Base-by-base conservation (phyloP, 2,888 invertebrate genomes). In the Colletes collaris region DNA sequence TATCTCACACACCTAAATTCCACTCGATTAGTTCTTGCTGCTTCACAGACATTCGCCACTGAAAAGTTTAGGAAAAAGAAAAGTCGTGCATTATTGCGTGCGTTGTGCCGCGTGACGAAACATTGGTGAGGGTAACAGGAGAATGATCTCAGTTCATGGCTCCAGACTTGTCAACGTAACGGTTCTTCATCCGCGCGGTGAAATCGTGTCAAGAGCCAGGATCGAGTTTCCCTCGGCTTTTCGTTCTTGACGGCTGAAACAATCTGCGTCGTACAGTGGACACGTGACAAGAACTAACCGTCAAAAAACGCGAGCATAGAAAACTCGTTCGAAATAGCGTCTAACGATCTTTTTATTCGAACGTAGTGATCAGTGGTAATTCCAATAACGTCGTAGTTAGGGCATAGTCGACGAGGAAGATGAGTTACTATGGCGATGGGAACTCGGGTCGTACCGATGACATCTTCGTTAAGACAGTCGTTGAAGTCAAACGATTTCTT, bases 401-500 rank as follows among this genome's bases (percentile, higher is more conserved):
- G 65, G 66, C 74, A 74, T 82, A 82, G 68, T 27, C 78, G 46
- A 46, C 40, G 27, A 56, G 27, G 19, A 79, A 67, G 58, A 87
- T 87, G 87, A 84, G 73, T 71, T 88, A 86, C 69, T 81, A 85
- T 66, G 86, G 80, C 13, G 69, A 62, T 52, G 82, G 80, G 19
- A 77, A 67, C 37, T 82, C 68, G 27, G 74, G 64, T 53, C 59
- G 79, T 44, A 79, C 79, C 27, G 76, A 79, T 27, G 95, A 95
- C 77, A 86, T 92, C 66, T 96, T 96, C 89, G 94, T 95, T 82
- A 96, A 96, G 91, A 95, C 95, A 86, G 95, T 95, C 83, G 95
- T 95, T 1, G 96, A 96, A 89, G 94, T 95, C 84, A 96, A 95
- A 92, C 93, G 96, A 79, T 94, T 95, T 68, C 92, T 96, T 84